phyloP scores from a whole-genome alignment of 2,888 invertebrate genomes.

The Endomychus coccineus region DNA sequence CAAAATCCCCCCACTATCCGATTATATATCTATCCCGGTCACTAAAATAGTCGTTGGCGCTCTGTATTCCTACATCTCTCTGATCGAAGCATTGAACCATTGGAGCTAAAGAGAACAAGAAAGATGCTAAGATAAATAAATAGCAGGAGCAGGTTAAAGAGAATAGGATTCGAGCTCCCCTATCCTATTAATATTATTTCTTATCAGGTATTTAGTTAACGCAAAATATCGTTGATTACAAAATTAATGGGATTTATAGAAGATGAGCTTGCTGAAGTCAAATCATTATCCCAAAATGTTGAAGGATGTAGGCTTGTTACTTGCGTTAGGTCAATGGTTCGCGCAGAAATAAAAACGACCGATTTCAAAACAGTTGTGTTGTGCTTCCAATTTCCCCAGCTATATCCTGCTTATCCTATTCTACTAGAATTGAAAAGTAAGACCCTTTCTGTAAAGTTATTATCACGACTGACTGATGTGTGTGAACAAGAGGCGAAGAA shows the following conservation, averaged over 20 bases:
- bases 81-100: too few species aligned
- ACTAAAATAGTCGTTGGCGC: too few species aligned
- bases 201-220: too few species aligned
- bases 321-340: conserved; percentile 58
- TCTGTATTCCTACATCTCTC: too few species aligned
- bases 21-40: too few species aligned
- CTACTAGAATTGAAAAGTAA: conserved; percentile 65
- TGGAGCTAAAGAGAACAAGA: too few species aligned
- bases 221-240: too few species aligned
- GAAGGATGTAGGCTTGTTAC: conserved; percentile 56
- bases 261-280: conserved; percentile 58
- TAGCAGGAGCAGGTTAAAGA: too few species aligned
- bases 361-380: conserved; percentile 54
- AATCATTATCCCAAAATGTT: conserved; percentile 54
- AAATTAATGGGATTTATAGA: conserved; percentile 62
- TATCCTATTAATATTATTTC: too few species aligned
- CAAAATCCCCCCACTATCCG: too few species aligned
- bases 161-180: too few species aligned
- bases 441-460: conserved; percentile 55
- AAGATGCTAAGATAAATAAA: too few species aligned
- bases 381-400: conserved; percentile 58
- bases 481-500: conserved; percentile 56
- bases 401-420: conserved; percentile 54
- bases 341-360: conserved; percentile 60
- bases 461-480: conserved; percentile 53